These are phyloP conservation scores for Polypterus bichir DNA, from an alignment of 2,113 vertebrate species.

Conservation along the genomic window DNA sequence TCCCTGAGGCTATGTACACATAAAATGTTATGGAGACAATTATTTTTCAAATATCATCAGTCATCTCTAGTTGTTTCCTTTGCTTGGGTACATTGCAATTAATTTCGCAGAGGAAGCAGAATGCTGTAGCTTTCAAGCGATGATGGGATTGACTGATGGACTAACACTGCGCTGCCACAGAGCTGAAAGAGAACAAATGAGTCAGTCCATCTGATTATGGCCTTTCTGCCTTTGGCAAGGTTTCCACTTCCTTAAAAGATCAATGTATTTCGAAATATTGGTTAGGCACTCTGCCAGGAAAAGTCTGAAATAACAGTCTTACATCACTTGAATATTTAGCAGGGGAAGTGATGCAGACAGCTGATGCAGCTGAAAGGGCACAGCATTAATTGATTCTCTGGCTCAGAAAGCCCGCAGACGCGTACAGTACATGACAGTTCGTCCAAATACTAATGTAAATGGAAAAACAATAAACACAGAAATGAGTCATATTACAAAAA, in stretches of 20 bases:
- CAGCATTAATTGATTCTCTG: slow-evolving; percentile 38
- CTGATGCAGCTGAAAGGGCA: slow-evolving; percentile 27
- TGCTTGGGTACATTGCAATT: too few species aligned
- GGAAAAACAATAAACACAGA: too few species aligned
- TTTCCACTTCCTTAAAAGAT: slow-evolving; percentile 35
- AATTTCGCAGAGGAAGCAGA: neutral
- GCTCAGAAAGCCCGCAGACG: slow-evolving; percentile 29
- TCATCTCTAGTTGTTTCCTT: too few species aligned
- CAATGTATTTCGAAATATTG: slow-evolving; percentile 40
- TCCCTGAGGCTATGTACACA: too few species aligned
- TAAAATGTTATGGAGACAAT: too few species aligned
- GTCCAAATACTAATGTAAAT: neutral
- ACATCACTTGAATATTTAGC: slow-evolving; percentile 39
- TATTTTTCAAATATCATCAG: too few species aligned
- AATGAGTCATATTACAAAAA: too few species aligned
- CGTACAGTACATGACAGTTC: slow-evolving; percentile 31
- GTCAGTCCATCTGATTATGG: slow-evolving; percentile 30
- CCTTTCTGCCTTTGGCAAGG: slow-evolving; percentile 25
- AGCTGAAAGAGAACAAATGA: slow-evolving; percentile 11
- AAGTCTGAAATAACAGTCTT: slow-evolving; percentile 38
- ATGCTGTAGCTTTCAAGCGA: neutral
- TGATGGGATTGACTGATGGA: slow-evolving; percentile 2
- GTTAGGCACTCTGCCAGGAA: slow-evolving; percentile 34
- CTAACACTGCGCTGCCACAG: neutral
- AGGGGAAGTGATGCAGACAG: slow-evolving; percentile 45